These are phyloP conservation scores for Siphlonurus alternatus DNA, from an alignment of 2,888 invertebrate species.

Conservation along the genomic window DNA sequence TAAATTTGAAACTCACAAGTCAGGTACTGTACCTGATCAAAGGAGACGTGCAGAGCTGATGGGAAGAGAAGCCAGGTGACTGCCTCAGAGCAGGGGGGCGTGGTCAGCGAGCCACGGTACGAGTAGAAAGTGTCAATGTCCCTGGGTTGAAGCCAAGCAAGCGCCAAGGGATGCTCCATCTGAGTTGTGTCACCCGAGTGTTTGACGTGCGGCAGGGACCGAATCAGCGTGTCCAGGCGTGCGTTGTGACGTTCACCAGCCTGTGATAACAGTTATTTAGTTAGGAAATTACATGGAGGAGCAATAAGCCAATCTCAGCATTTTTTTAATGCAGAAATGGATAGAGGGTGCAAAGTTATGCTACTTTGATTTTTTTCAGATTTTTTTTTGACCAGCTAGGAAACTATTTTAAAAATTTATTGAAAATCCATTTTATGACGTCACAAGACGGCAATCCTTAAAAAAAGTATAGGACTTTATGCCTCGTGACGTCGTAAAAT, in stretches of 20 bases:
- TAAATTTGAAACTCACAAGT: too few relatives aligned
- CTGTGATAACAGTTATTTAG: not conserved
- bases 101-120: not conserved
- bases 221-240: not conserved
- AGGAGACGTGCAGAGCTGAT: not conserved
- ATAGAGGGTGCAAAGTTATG: too few relatives aligned
- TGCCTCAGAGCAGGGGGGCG: not conserved
- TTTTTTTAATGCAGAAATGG: too few relatives aligned
- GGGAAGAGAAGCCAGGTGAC: slow-evolving; percentile 1
- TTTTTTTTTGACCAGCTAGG: too few relatives aligned
- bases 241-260: not conserved
- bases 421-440: too few relatives aligned
- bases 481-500: too few relatives aligned
- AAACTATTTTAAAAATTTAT: too few relatives aligned
- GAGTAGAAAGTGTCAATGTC: slow-evolving; percentile 2
- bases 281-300: too few relatives aligned
- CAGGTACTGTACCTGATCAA: not conserved
- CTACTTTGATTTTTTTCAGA: too few relatives aligned
- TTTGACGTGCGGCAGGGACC: not conserved
- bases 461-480: too few relatives aligned
- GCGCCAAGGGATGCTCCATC: not conserved
- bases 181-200: not conserved
- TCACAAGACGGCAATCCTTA: too few relatives aligned
- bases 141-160: not conserved
- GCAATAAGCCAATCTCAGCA: not conserved